These are phyloP conservation scores for Euplagia quadripunctaria DNA, from an alignment of 2,888 invertebrate species.

Conservation along the genomic window DNA sequence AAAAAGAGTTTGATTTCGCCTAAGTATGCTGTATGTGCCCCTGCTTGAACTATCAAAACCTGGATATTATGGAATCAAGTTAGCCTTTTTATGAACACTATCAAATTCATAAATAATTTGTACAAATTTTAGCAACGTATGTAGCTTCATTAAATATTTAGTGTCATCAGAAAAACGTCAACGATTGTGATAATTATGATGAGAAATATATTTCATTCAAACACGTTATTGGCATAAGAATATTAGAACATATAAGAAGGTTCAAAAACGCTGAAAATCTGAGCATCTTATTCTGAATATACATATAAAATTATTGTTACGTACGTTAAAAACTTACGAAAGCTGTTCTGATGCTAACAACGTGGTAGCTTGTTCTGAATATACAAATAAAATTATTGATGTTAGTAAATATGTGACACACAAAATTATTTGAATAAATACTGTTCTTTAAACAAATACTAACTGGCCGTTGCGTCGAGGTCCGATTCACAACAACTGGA, in stretches of 20 bases:
- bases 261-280: too few relatives aligned
- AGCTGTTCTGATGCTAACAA: neutral
- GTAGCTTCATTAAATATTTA: neutral
- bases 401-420: too few relatives aligned
- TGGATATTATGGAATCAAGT: conserved; percentile 34
- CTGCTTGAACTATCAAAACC: conserved; percentile 91
- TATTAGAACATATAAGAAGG: too few relatives aligned
- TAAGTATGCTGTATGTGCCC: conserved; percentile 91
- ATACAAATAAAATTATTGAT: too few relatives aligned
- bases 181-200: too few relatives aligned
- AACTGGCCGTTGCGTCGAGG: conserved; percentile 76
- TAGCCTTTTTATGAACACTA: too few relatives aligned
- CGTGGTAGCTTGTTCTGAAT: neutral
- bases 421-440: too few relatives aligned
- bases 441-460: conserved; percentile 25
- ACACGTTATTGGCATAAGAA: too few relatives aligned
- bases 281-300: too few relatives aligned
- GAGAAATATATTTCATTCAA: too few relatives aligned
- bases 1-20: conserved; percentile 93
- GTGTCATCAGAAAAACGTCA: neutral
- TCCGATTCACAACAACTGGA: conserved; percentile 88
- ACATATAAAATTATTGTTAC: too few relatives aligned
- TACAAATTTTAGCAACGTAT: neutral
- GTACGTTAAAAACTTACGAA: too few relatives aligned
- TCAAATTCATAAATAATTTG: neutral